Base-by-base conservation (phyloP, 2,888 invertebrate species). In the Malthinus seriepunctatus region DNA sequence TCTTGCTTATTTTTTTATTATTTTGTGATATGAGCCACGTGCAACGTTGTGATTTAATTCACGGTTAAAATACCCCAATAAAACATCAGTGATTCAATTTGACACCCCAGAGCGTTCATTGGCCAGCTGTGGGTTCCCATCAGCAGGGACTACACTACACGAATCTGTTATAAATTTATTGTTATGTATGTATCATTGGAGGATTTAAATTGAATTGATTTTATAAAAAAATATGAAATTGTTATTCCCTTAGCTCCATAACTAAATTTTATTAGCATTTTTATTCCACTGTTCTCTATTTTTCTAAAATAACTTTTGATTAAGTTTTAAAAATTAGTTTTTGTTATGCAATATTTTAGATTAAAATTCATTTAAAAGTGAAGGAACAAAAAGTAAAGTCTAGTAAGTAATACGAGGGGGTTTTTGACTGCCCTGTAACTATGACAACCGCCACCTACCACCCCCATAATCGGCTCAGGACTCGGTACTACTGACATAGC, bases 31-130 rank as follows among this genome's bases (percentile, higher is more conserved):
- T 57, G 60, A 55, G 58, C 57, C 56, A 54, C 62, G 60, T 62
- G 57, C 58, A 39, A 61, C 35, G 42, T 32, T 49, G 62, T 66
- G 66, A 63, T 67, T 65, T 66, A 68, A 70, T 69, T 76, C 73
- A 76, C 71, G 74, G 75, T 75, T 76, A 75, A 76, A 77, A 73
- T 76, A 73, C 73, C 75, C 73, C 74, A 74, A 77, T 77, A 75
- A 77, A 77, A 76, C 73, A 72, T 71, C 71, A 70, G 69, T 74
- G 76, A 77, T 77, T 77, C 76, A 77, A 77, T 77, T 77, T 76
- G 76, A 76, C 77, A 77, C 77, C 76, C 77, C 75, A 72, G 67
- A 72, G 73, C 70, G 69, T 73, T 74, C 74, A 75, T 75, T 74
- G 75, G 74, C 73, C 76, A 76, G 74, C 71, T 76, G 76, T 71